Conservation (phyloP, 2,113 vertebrate species). For the Ameiurus melas region DNA sequence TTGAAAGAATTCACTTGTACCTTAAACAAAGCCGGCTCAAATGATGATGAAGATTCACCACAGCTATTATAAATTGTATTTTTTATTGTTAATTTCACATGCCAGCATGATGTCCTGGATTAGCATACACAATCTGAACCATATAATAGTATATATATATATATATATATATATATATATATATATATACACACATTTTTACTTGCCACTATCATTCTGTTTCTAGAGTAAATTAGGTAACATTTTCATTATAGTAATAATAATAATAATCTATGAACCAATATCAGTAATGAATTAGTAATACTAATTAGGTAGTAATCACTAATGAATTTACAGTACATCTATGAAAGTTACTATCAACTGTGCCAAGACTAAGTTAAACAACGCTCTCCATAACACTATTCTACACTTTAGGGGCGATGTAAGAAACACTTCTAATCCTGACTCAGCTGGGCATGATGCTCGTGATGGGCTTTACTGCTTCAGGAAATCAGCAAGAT, state of each 20-base stretch:
- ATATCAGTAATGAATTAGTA: no score
- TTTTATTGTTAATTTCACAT: not conserved
- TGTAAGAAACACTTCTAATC: not conserved
- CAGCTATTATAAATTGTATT: no score
- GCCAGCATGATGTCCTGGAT: not conserved
- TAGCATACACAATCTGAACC: not conserved
- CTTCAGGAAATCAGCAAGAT: not conserved
- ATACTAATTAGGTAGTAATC: no score
- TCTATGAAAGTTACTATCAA: not conserved
- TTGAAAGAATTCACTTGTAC: not conserved
- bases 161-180: no score
- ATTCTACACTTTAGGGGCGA: not conserved
- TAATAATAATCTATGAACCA: no score
- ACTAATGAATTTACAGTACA: not conserved
- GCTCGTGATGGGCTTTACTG: not conserved
- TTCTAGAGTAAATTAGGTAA: not conserved
- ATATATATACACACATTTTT: not conserved
- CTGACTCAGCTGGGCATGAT: not conserved
- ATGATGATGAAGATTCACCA: not conserved
- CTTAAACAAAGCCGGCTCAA: not conserved
- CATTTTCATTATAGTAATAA: not conserved
- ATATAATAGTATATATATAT: no score
- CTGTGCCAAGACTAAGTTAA: not conserved
- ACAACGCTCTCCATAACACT: not conserved
- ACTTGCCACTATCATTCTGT: no score